Conservation (phyloP, 2,113 vertebrate genomes). For the Ursus arctos region DNA sequence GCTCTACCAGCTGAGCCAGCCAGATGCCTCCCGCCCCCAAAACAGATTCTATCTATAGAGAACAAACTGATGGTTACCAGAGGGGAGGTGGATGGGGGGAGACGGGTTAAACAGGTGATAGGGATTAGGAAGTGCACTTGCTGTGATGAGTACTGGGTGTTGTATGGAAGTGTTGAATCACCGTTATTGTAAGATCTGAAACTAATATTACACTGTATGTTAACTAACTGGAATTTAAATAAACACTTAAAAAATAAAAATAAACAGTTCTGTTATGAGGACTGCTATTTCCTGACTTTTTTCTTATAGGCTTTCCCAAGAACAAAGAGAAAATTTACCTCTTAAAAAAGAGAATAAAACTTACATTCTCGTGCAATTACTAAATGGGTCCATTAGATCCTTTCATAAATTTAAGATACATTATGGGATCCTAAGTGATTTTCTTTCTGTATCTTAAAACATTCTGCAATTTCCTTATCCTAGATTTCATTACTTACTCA, state of each 20-base stretch:
- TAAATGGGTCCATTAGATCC: not conserved
- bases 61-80: not conserved
- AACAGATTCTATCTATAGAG: not conserved
- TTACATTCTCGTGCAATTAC: constrained; percentile 29
- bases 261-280: constrained; percentile 4
- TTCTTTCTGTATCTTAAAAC: constrained; percentile 25
- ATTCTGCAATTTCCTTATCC: constrained; percentile 24
- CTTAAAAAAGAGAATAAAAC: constrained; percentile 16
- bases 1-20: not conserved
- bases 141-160: not conserved
- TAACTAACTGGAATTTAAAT: not conserved
- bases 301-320: not conserved
- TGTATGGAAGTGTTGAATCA: not conserved
- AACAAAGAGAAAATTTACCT: constrained; percentile 52
- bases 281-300: constrained; percentile 10
- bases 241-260: not conserved
- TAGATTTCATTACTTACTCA: constrained; percentile 35
- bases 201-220: not conserved
- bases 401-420: constrained; percentile 47
- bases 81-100: not conserved
- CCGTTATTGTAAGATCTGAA: not conserved
- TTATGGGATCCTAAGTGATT: not conserved
- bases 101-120: not conserved
- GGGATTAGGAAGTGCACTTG: not conserved
- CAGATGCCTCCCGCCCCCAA: not conserved